Evolutionary conservation across 2,888 invertebrate species (phyloP), one percentile per base, ranked within the genome.

Genomic region (Cetonia aurata): DNA sequence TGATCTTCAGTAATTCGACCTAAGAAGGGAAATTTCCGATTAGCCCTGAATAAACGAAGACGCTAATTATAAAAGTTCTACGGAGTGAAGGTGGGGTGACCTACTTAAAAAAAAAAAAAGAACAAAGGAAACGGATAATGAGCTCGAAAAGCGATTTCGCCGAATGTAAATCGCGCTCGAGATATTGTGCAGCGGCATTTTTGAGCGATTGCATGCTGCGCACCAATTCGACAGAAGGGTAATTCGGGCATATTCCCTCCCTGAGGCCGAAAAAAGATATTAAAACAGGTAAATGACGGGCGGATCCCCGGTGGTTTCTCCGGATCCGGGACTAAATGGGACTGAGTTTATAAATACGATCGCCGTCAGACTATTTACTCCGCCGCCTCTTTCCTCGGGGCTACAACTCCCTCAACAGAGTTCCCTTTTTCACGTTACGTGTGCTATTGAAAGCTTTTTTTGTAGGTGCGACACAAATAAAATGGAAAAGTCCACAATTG

Each of bases 201-300:
- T 67, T 55, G 67, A 56, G 25, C 25, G 25, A 53, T 67, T 67
- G 67, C 67, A 67, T 67, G 67, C 44, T 31, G 13, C 33, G 41
- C 46, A 42, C 56, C 56, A 67, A 67, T 67, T 55, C 62, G 15
- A 48, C 25, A 1, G 25, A 48, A 33, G 48, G 62, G 46, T 62
- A 62, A 62, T 62, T 62, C 48, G 48, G 25, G 12, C 33, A 62
- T 62, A 48, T 62, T 59, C 44, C 44, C 44, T 25, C 25, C 17
- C n/a, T 31, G 8, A 13, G 25, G 25, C 44, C 42, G 25, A 33
- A 53, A 66, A 66, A 66, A 53, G 53, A 66, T 55, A 55, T 66
- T 52, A 59, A 25, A 59, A 59, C 59, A 41, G 53, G 66, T 66
- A 66, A 66, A 66, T 66, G 66, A 66, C 66, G 53, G 53, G 52